Percentiles rank a stretch among this genome's conserved stretches.
Evolutionary conservation across 2,888 invertebrate genomes (phyloP).

Genomic region (Drosophila infuscata): DNA sequence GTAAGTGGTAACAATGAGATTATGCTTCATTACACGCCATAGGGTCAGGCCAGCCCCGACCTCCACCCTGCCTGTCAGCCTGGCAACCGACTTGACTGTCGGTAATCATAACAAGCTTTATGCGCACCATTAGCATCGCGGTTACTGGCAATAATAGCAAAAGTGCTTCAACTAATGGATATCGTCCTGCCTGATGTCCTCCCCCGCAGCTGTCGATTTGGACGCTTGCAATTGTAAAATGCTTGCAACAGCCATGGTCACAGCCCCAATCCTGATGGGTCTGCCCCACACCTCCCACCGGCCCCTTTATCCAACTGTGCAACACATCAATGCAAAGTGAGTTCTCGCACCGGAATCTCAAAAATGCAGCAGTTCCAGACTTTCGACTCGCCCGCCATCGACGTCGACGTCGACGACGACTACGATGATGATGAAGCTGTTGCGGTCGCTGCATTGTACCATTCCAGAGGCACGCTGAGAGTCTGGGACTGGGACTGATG

Average conservation of each 20-base stretch:
- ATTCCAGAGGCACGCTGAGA: constrained; percentile 25
- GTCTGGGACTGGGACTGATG: constrained; percentile 11
- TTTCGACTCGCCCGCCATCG: constrained; percentile 41
- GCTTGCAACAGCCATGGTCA: constrained; percentile 36
- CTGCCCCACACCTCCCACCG: not conserved
- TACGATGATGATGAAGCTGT: constrained; percentile 71
- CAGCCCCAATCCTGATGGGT: constrained; percentile 10
- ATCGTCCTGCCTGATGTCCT: constrained; percentile 34
- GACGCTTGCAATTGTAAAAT: constrained; percentile 63
- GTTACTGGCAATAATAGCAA: constrained; percentile 67
- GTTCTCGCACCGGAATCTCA: constrained; percentile 72
- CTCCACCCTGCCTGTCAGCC: constrained; percentile 3
- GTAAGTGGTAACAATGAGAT: constrained; percentile 79
- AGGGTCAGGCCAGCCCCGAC: not conserved
- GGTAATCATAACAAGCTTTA: constrained; percentile 78
- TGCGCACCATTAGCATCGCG: constrained; percentile 76
- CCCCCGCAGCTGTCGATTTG: constrained; percentile 7
- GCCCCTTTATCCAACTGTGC: constrained; percentile 3
- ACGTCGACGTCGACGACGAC: not conserved
- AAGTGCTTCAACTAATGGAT: constrained; percentile 77
- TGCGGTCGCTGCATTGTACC: constrained; percentile 60
- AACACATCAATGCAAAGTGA: constrained; percentile 61
- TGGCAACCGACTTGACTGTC: constrained; percentile 10
- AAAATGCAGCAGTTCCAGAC: constrained; percentile 71
- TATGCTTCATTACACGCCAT: constrained; percentile 78